These are phyloP conservation scores for Spheniscus humboldti DNA, from an alignment of 2,797 vertebrate species.

Conservation along the genomic window DNA sequence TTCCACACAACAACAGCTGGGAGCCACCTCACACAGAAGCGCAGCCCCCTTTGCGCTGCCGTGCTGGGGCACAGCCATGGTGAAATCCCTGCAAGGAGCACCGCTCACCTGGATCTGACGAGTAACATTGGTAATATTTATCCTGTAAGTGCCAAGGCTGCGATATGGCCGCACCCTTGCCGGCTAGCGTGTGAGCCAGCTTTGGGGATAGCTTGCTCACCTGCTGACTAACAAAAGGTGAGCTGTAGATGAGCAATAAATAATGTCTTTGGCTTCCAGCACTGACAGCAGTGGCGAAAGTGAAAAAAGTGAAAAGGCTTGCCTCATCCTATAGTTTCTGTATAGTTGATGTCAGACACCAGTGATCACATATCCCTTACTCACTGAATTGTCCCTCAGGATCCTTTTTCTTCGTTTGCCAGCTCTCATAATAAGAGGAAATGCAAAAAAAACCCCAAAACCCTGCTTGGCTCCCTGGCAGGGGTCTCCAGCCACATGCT, in stretches of 20 bases:
- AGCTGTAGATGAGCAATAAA: not conserved
- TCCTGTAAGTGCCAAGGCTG: not conserved
- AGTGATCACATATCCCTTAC: not conserved
- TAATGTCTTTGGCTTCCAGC: not conserved
- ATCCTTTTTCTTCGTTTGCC: not conserved
- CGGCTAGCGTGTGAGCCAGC: not conserved
- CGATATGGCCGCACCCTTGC: rapidly evolving
- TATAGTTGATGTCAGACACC: rapidly evolving
- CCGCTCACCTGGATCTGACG: rapidly evolving
- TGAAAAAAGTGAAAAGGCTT: not conserved
- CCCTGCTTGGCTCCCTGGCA: not conserved
- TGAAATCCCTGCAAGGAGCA: not conserved
- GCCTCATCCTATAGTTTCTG: not conserved
- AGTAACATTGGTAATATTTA: rapidly evolving
- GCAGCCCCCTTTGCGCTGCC: rapidly evolving
- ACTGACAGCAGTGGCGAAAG: not conserved
- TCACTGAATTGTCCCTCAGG: not conserved
- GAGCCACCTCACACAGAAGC: not conserved
- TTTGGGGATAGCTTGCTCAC: not conserved
- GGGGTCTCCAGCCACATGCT: not conserved
- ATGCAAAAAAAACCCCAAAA: not conserved
- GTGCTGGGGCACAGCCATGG: not conserved
- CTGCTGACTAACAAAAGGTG: not conserved
- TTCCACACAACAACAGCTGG: not conserved
- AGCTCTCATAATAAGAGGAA: not conserved